These are phyloP conservation scores for Pogonocichla stellata DNA, from an alignment of 2,113 vertebrate genomes.

Conservation along the genomic window DNA sequence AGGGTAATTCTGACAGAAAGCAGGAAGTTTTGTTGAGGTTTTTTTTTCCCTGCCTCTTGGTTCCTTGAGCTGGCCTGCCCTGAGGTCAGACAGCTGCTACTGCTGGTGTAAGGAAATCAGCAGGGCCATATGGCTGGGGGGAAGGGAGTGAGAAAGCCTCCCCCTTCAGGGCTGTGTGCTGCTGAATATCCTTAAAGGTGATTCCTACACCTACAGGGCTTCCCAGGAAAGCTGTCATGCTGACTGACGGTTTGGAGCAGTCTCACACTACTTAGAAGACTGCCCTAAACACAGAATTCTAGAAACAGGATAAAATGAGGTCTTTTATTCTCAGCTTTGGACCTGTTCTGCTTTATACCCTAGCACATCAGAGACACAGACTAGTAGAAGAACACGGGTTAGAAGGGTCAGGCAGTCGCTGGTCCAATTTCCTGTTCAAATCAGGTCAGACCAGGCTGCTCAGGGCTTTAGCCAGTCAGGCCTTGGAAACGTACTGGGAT, in stretches of 20 bases:
- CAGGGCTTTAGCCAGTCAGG: not conserved
- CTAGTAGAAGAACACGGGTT: not conserved
- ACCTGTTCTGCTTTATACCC: not conserved
- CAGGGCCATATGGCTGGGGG: slow-evolving; percentile 26
- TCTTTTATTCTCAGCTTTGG: not conserved
- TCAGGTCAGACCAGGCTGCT: not conserved
- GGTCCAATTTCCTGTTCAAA: not conserved
- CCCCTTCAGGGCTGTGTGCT: not conserved
- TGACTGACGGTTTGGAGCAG: not conserved
- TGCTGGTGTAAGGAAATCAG: not conserved
- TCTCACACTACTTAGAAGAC: not conserved
- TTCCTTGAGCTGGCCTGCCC: not conserved
- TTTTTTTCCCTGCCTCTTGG: not conserved
- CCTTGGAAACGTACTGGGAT: not conserved
- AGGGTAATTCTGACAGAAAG: not conserved
- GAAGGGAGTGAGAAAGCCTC: not conserved
- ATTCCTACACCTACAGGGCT: not conserved
- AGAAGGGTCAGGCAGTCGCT: not conserved
- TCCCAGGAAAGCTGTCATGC: not conserved
- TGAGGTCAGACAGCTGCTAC: slow-evolving; percentile 10
- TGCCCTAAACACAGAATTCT: not conserved
- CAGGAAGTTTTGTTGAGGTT: not conserved
- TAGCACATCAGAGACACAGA: not conserved
- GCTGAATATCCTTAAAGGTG: not conserved
- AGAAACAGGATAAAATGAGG: not conserved